Percentiles rank a stretch among this genome's conserved stretches.
Conservation (phyloP, 2,888 invertebrate genomes). For the Orchestes rusci region DNA sequence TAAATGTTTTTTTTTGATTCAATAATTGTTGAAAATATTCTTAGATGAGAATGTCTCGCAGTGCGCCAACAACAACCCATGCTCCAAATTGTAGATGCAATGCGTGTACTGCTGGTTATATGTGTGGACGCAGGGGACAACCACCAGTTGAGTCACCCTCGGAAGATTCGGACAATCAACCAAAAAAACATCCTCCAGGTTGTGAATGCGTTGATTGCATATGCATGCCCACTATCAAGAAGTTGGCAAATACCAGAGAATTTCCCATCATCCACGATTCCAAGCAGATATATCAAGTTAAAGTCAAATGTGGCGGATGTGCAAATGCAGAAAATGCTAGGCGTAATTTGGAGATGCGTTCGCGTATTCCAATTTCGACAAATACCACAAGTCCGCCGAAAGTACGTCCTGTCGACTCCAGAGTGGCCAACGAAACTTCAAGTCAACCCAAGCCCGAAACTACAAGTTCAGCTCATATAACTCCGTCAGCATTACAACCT, state of each 20-base stretch:
- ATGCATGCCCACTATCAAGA: constrained; percentile 27
- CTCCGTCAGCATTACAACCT: background rate
- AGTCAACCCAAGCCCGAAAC: too few relatives aligned
- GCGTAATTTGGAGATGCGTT: constrained; percentile 20
- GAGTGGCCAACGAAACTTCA: too few relatives aligned
- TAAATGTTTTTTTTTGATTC: too few relatives aligned
- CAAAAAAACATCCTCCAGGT: constrained; percentile 18
- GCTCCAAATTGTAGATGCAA: constrained; percentile 20
- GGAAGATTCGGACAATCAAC: background rate
- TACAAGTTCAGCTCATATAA: too few relatives aligned
- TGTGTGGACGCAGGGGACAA: too few relatives aligned
- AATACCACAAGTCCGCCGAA: constrained; percentile 13
- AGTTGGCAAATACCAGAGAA: constrained; percentile 27
- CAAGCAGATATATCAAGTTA: constrained; percentile 31
- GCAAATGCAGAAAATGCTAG: constrained; percentile 25
- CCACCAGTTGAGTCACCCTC: constrained; percentile 2
- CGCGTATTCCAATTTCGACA: constrained; percentile 28
- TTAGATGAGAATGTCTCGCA: constrained; percentile 9
- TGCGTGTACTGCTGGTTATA: constrained; percentile 13
- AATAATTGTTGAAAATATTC: too few relatives aligned
- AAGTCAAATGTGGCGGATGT: constrained; percentile 26
- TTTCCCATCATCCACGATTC: constrained; percentile 25
- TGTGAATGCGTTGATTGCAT: constrained; percentile 32
- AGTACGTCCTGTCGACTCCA: too few relatives aligned
- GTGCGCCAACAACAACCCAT: constrained; percentile 17